phyloP scores from a whole-genome alignment of 2,888 invertebrate genomes.

The Heliconius ismenius region DNA sequence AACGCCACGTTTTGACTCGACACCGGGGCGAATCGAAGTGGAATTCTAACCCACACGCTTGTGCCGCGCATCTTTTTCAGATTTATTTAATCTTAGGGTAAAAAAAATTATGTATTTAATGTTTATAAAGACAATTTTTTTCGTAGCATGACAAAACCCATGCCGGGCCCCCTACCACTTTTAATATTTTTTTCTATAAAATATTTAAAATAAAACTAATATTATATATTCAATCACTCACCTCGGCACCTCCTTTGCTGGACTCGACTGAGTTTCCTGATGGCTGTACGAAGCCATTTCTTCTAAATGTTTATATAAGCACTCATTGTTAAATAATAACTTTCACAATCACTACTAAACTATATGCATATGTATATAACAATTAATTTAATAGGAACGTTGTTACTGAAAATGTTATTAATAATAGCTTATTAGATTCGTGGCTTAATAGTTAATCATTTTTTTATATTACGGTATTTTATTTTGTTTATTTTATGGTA shows the following conservation, averaged over 20 bases:
- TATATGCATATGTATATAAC: conserved; percentile 13
- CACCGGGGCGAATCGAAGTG: too few relatives aligned
- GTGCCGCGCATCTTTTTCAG: too few relatives aligned
- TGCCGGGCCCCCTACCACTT: too few relatives aligned
- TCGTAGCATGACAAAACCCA: too few relatives aligned
- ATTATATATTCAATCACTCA: conserved; percentile 48
- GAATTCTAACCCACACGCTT: too few relatives aligned
- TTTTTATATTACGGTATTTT: not conserved
- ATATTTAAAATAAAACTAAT: too few relatives aligned
- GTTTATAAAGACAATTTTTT: too few relatives aligned
- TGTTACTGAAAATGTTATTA: conserved; percentile 33
- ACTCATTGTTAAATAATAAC: conserved; percentile 54
- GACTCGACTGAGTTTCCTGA: conserved; percentile 72
- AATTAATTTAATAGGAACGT: conserved; percentile 42
- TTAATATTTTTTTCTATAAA: too few relatives aligned
- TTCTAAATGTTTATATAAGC: conserved; percentile 49
- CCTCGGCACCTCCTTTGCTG: conserved; percentile 70
- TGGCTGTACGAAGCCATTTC: conserved; percentile 68
- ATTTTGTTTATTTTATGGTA: not conserved
- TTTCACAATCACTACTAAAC: conserved; percentile 20
- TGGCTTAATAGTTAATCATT: not conserved
- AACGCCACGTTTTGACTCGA: too few relatives aligned
- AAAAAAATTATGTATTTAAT: too few relatives aligned
- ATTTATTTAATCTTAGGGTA: too few relatives aligned
- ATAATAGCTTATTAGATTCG: conserved; percentile 25